Evolutionary conservation across 2,113 vertebrate species (phyloP).

Genomic region (Pelecanoides urinatrix): DNA sequence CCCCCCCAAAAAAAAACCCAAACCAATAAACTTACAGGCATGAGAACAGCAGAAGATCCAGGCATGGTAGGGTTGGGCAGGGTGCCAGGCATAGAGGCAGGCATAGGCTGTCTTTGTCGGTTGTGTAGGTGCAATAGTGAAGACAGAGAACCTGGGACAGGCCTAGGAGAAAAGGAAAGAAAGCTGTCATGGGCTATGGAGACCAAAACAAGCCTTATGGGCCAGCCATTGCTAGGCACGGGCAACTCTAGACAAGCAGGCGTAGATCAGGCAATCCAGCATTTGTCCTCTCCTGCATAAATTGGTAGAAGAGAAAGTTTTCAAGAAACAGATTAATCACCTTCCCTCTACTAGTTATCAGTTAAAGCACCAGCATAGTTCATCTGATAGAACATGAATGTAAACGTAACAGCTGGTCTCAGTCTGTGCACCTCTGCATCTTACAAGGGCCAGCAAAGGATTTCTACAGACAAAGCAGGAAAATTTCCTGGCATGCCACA

Average conservation of each 20-base stretch:
- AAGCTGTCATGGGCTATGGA: neutral
- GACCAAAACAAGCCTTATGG: neutral
- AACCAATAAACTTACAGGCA: conserved; percentile 87
- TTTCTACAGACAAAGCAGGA: neutral
- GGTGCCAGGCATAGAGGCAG: conserved; percentile 98
- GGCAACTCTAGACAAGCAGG: conserved; percentile 1
- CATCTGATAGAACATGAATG: neutral
- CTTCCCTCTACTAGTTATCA: conserved; percentile 44
- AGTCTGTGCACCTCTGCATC: neutral
- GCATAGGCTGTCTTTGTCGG: conserved; percentile 98
- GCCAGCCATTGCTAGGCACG: neutral
- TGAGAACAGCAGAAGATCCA: conserved; percentile 95
- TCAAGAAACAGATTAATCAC: conserved; percentile 58
- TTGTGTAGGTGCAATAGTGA: conserved; percentile 97
- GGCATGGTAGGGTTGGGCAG: conserved; percentile 98
- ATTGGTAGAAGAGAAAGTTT: conserved; percentile 46
- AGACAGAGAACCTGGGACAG: conserved; percentile 97
- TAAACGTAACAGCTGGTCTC: neutral
- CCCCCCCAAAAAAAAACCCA: neutral
- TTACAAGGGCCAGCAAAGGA: neutral
- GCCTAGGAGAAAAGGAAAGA: conserved; percentile 75
- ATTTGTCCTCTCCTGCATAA: conserved; percentile 26
- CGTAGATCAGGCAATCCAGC: neutral
- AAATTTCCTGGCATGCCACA: conserved; percentile 28
- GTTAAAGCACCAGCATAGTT: conserved; percentile 33